Evolutionary conservation across 2,888 invertebrate genomes (phyloP).

Genomic region (Monopis laevigella): DNA sequence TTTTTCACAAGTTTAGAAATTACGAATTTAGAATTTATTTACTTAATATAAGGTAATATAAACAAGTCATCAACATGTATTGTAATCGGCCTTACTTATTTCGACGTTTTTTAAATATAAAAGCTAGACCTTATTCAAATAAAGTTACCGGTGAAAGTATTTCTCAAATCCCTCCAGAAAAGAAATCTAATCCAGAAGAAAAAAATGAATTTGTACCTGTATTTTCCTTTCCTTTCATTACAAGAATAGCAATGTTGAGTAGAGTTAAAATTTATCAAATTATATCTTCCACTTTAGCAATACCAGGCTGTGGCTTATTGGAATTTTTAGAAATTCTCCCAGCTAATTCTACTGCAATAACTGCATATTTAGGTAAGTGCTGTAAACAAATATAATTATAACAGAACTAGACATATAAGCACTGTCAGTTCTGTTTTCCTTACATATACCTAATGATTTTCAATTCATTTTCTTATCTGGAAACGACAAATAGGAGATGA

Average conservation of each 20-base stretch:
- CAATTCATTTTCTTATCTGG: background rate
- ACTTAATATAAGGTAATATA: too few relatives aligned
- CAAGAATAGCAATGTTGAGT: conserved; percentile 53
- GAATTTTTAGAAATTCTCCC: conserved; percentile 40
- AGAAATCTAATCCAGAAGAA: background rate
- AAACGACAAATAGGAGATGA: too few relatives aligned
- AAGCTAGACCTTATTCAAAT: background rate
- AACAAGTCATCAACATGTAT: too few relatives aligned
- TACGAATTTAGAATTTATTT: too few relatives aligned
- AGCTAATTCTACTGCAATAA: conserved; percentile 29
- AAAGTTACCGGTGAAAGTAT: background rate
- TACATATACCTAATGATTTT: background rate
- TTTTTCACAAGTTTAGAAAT: too few relatives aligned
- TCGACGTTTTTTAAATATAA: background rate
- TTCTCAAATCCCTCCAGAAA: too few relatives aligned
- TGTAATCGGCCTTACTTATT: too few relatives aligned
- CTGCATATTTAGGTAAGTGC: conserved; percentile 47
- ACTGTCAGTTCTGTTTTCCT: background rate
- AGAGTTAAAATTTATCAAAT: conserved; percentile 64
- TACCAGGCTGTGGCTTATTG: conserved; percentile 48
- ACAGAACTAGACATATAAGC: background rate
- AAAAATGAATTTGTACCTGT: conserved; percentile 39
- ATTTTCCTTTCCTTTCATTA: conserved; percentile 47
- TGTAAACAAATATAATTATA: background rate
- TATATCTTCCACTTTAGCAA: conserved; percentile 35